Evolutionary conservation across 2,113 vertebrate species (phyloP), one percentile per base, ranked within the genome.

Genomic region (Tupaia tana): DNA sequence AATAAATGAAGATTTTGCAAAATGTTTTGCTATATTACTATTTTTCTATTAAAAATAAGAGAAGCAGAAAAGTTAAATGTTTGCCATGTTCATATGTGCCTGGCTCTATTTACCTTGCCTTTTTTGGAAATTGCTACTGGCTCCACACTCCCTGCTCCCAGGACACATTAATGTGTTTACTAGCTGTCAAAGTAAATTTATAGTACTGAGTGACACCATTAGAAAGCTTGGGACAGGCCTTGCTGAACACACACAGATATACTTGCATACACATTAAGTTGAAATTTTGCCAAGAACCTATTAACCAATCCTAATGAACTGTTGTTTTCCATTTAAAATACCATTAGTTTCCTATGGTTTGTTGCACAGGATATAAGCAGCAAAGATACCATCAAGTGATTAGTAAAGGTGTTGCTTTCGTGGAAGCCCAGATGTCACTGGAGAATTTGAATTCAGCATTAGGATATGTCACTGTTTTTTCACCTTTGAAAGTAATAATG

Each of bases 221-320:
- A 97, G 93, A 95, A 94, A 91, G 71, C 31, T 18, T n/a, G 22
- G 63, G 82, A 63, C 69, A 94, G 27, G 78, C 58, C 63, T 86
- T 66, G 90, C 93, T 96, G 71, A 97, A 77, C 74, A 92, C 58
- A 94, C 89, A 95, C 56, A 93, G 64, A 93, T n/a, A 93, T 11
- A 79, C 80, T 95, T 86, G 69, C 75, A 78, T 29, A 69, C 31
- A 69, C 56, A 58, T 75, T 74, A 86, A 95, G 43, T 14, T 58
- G 94, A 94, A 80, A 73, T 92, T 80, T 82, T 85, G 94, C 90
- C 96, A 97, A 81, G 79, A 79, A 78, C 22, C 4, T 71, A 87
- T 74, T 91, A 94, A 75, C 81, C 90, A 92, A 29, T 78, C 80
- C 82, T 82, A 97, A 96, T 78, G 78, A 98, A 98, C 93, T n/a